phyloP scores from a whole-genome alignment of 2,888 invertebrate species.

The Himalopsyche tibetana region DNA sequence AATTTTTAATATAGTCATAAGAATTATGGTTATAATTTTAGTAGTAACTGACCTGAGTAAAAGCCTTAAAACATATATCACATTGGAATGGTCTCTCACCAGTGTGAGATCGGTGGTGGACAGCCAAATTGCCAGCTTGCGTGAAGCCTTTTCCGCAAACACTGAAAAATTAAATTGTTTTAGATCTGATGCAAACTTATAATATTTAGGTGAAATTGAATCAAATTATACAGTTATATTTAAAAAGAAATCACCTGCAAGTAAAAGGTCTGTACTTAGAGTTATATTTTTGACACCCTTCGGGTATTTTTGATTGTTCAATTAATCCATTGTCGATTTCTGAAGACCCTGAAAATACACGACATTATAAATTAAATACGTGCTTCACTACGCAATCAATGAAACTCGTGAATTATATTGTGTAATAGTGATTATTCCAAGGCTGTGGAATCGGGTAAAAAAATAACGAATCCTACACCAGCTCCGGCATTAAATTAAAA shows the following conservation, averaged over 20 bases:
- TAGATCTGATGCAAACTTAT: background rate
- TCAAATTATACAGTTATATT: background rate
- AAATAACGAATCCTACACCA: too few species aligned
- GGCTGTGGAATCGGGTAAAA: too few species aligned
- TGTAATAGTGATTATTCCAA: too few species aligned
- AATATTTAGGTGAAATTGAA: background rate
- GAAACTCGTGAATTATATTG: too few species aligned
- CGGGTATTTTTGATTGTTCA: background rate
- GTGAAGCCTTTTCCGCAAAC: slow-evolving; percentile 55
- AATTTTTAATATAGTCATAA: too few species aligned
- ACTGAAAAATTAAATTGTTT: slow-evolving; percentile 41
- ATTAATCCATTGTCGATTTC: background rate
- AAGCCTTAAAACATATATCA: slow-evolving; percentile 56
- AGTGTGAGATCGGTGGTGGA: slow-evolving; percentile 51
- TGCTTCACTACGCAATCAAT: too few species aligned
- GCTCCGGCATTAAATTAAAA: too few species aligned
- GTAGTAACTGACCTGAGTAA: slow-evolving; percentile 50
- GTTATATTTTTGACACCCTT: slow-evolving; percentile 31
- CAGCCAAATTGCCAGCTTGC: slow-evolving; percentile 52
- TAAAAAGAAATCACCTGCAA: slow-evolving; percentile 46
- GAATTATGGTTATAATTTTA: background rate
- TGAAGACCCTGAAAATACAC: background rate
- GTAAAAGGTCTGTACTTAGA: slow-evolving; percentile 45
- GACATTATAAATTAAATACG: background rate
- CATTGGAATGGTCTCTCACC: slow-evolving; percentile 56